Evolutionary conservation across 1,140 invertebrate species (phyloP).

Genomic region (Stegodyphus dumicola): DNA sequence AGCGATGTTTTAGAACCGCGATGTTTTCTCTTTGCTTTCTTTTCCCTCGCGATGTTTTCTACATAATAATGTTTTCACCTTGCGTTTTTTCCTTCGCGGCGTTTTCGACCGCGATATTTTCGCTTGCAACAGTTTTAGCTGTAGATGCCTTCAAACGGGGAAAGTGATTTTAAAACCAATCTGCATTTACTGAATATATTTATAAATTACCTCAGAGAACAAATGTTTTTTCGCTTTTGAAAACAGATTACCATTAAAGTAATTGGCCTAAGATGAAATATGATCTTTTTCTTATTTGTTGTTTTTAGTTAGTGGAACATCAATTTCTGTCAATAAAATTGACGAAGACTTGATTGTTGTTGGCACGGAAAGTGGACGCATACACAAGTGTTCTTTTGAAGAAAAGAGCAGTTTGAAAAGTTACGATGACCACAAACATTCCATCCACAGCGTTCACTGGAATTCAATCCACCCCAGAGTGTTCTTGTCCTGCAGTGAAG

Average conservation of each 20-base stretch:
- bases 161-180: not conserved
- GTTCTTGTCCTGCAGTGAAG: constrained; percentile 89
- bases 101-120: not conserved
- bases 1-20: no score
- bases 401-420: constrained; percentile 81
- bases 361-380: constrained; percentile 90
- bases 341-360: constrained; percentile 84
- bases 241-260: not conserved
- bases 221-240: not conserved
- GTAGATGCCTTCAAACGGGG: not conserved
- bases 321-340: constrained; percentile 86
- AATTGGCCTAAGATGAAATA: not conserved
- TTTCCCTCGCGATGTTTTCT: no score
- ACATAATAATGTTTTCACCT: no score
- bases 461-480: constrained; percentile 88
- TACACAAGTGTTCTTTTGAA: constrained; percentile 90
- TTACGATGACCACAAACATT: constrained; percentile 83
- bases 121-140: not conserved
- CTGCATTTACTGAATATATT: not conserved
- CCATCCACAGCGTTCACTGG: constrained; percentile 87
- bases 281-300: no score
- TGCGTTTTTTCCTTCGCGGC: no score
- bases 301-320: constrained; percentile 80
- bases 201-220: not conserved
- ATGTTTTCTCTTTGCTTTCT: no score